A percentile compares a stretch with the other conserved stretches of the same genome.
These are phyloP conservation scores for Scaptomyza polygonia DNA, from an alignment of 2,888 invertebrate species.

Conservation along the genomic window DNA sequence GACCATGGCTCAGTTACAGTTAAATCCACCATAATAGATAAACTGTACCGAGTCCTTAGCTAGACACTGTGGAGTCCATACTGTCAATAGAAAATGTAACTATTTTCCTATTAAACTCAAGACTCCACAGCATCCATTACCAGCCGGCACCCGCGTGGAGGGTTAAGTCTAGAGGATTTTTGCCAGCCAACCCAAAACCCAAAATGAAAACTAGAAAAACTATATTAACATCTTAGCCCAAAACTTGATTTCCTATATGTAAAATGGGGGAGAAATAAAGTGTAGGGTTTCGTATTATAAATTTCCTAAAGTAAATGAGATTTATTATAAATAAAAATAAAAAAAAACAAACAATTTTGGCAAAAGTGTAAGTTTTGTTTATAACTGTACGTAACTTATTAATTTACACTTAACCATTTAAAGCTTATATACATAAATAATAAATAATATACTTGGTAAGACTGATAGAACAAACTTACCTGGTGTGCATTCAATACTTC, in stretches of 20 bases:
- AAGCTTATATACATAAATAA: no score
- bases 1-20: conserved; percentile 42
- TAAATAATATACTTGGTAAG: background rate
- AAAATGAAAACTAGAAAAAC: background rate
- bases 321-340: background rate
- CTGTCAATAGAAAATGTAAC: background rate
- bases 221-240: background rate
- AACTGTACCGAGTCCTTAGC: conserved; percentile 40
- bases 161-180: conserved; percentile 56
- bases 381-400: background rate
- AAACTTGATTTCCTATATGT: background rate
- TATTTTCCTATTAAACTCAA: background rate
- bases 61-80: conserved; percentile 17
- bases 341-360: conserved; percentile 4
- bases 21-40: background rate
- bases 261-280: background rate
- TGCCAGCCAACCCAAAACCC: conserved; percentile 50
- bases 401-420: background rate
- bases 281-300: no score
- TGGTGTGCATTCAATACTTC: conserved; percentile 43
- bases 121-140: conserved; percentile 36
- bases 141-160: conserved; percentile 60
- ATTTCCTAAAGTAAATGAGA: background rate
- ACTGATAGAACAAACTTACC: conserved; percentile 24
- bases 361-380: conserved; percentile 19